Evolutionary conservation across 2,797 vertebrate genomes (phyloP), one percentile per base, ranked within the genome.

Genomic region (Masticophis lateralis): DNA sequence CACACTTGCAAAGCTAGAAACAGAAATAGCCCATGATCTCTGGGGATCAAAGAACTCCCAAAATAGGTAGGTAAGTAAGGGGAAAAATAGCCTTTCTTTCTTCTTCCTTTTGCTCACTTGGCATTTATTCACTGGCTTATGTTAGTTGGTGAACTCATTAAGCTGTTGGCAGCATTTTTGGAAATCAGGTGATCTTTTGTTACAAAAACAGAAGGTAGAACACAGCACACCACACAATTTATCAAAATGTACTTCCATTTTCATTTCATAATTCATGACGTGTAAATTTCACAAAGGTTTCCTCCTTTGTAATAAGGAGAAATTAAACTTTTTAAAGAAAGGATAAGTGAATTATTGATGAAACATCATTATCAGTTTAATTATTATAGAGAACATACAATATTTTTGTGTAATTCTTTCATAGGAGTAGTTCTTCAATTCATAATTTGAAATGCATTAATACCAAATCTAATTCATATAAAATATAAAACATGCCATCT

Each of bases 1-100:
- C 96, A 60, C 60, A 94, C 66, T 95, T 96, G 96, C 97, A 97
- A 96, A 97, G 95, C 94, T 96, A 94, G 94, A 96, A 97, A 96
- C 92, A 97, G 95, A 97, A 96, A 94, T 95, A 96, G 94, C 94
- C 74, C 95, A 90, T 93, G 92, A 95, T 96, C 94, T 94, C 96
- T 95, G 95, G 96, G 93, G 74, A 93, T 89, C 86, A 95, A 92
- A 87, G 95, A 89, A 94, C 20, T 94, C 88, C 93, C 92, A 87
- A 94, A 97, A 96, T 95, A 96, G 91, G 94, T 92, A 93, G n/a
- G 47, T 14, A 89, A 92, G 88, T 90, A 94, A 8, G 53, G 88
- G 92, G 94, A 93, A 47, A 83, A 83, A 83, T 83, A 83, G 74
- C 74, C 10, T 83, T 83, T 3, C 55, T 91, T 93, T 83, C 63